Evolutionary conservation across 2,797 vertebrate genomes (phyloP).

Genomic region (Chrosomus eos): DNA sequence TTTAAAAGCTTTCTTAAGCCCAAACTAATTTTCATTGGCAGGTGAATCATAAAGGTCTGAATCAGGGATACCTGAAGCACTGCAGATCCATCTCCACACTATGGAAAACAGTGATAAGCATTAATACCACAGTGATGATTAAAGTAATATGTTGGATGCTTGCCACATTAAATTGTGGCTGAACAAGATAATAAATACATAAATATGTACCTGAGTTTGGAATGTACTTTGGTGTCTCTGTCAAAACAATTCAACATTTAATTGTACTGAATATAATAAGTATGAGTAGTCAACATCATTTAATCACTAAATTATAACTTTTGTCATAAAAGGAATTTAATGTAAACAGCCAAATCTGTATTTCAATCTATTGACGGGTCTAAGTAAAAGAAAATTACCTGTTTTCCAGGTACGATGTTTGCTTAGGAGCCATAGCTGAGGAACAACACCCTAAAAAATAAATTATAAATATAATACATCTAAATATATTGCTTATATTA

Average conservation of each 20-base stretch:
- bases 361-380: not conserved
- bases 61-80: conserved; percentile 67
- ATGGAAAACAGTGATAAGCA: conserved; percentile 1
- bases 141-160: not conserved
- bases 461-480: not conserved
- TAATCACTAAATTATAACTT: not conserved
- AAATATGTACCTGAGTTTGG: conserved; percentile 62
- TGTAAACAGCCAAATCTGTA: not conserved
- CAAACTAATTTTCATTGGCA: not conserved
- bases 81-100: conserved; percentile 81
- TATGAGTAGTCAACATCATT: not conserved
- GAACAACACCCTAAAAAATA: conserved; percentile 49
- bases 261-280: not conserved
- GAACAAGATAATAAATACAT: not conserved
- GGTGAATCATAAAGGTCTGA: not conserved
- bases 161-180: not conserved
- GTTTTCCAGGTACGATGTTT: conserved; percentile 63
- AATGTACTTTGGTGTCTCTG: conserved; percentile 63
- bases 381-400: conserved; percentile 24
- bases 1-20: not conserved
- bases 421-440: conserved; percentile 61
- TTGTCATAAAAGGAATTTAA: not conserved
- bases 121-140: not conserved
- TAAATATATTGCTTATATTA: not conserved
- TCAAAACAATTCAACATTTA: conserved; percentile 20